Conservation (phyloP, 2,113 vertebrate genomes). For the Salvelinus namaycush region DNA sequence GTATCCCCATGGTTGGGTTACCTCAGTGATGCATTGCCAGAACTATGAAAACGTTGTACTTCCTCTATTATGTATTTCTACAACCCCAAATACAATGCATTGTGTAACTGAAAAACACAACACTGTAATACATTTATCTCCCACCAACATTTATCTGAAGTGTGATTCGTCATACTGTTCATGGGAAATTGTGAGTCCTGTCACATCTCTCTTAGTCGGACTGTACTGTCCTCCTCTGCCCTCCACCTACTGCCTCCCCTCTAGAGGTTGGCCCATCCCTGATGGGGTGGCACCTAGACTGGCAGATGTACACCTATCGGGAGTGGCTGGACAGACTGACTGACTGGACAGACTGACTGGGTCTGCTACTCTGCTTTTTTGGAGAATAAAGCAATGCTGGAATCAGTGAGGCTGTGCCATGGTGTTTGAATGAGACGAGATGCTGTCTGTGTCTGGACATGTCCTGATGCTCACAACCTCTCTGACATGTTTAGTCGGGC, state of each 20-base stretch:
- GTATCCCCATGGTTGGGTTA: no score
- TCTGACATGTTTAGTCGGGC: slow-evolving; percentile 7
- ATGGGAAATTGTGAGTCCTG: slow-evolving; percentile 16
- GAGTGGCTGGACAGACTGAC: not conserved
- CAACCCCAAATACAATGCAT: slow-evolving; percentile 1
- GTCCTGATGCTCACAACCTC: slow-evolving; percentile 21
- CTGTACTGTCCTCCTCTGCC: slow-evolving; percentile 1
- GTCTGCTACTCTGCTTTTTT: not conserved
- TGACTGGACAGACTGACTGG: not conserved
- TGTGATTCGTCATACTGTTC: slow-evolving; percentile 2
- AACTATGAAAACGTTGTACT: not conserved
- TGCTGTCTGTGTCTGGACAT: slow-evolving; percentile 1
- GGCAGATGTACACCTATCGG: no score
- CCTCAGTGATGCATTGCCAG: no score
- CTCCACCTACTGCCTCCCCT: slow-evolving; percentile 6
- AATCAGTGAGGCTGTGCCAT: slow-evolving; percentile 12
- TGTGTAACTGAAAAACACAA: no score
- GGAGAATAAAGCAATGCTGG: not conserved
- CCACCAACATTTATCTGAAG: slow-evolving; percentile 1
- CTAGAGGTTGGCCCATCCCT: not conserved
- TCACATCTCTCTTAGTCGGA: slow-evolving; percentile 4
- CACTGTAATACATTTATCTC: slow-evolving; percentile 41
- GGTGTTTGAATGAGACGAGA: slow-evolving; percentile 10
- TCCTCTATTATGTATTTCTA: no score
- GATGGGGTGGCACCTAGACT: no score